A percentile compares a stretch with the other conserved stretches of the same genome.
Evolutionary conservation across 2,888 invertebrate genomes (phyloP).

Genomic region (Harpalus rufipes): DNA sequence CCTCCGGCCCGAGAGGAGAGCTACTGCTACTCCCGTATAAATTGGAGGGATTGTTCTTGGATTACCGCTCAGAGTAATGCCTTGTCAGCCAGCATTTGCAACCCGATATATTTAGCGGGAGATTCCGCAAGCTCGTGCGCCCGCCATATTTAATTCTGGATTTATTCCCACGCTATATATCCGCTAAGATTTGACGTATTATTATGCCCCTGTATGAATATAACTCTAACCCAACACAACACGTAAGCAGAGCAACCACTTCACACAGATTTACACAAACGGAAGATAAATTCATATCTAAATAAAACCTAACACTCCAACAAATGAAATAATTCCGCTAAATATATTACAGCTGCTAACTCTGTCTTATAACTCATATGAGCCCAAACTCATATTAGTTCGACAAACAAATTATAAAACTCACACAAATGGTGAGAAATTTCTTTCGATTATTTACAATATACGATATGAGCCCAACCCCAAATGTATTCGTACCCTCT

Average conservation of each 20-base stretch:
- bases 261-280: slow-evolving; percentile 6
- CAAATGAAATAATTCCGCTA: not conserved
- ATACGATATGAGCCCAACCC: too few relatives aligned
- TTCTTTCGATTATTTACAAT: too few relatives aligned
- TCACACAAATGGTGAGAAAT: too few relatives aligned
- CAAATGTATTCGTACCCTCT: too few relatives aligned
- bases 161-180: slow-evolving; percentile 65
- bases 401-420: too few relatives aligned
- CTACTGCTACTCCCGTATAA: slow-evolving; percentile 73
- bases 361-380: not conserved
- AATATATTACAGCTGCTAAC: not conserved
- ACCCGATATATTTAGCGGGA: slow-evolving; percentile 76
- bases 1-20: slow-evolving; percentile 6
- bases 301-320: not conserved
- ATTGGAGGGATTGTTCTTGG: slow-evolving; percentile 77
- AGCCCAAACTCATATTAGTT: too few relatives aligned
- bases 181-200: slow-evolving; percentile 66
- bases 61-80: slow-evolving; percentile 77
- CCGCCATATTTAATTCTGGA: slow-evolving; percentile 67
- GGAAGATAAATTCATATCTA: slow-evolving; percentile 3
- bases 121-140: slow-evolving; percentile 61
- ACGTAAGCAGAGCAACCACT: not conserved
- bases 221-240: slow-evolving; percentile 10
- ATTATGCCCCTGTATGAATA: slow-evolving; percentile 58
- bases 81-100: slow-evolving; percentile 76